Evolutionary conservation across 2,888 invertebrate genomes (phyloP).

Genomic region (Zele albiditarsus): DNA sequence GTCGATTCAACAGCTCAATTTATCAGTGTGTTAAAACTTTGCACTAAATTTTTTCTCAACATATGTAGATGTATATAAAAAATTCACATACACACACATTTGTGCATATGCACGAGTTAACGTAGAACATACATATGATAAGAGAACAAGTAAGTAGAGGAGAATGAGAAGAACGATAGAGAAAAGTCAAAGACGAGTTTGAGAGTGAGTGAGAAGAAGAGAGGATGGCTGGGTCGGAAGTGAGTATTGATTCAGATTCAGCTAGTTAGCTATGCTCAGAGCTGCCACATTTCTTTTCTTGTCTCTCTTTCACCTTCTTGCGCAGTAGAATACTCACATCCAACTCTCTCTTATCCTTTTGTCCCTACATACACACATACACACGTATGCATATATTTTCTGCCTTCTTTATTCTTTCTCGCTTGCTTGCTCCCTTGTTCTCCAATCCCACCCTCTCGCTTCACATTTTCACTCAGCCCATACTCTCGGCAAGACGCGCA

Average conservation of each 20-base stretch:
- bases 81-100: too few species aligned
- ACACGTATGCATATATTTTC: constrained; percentile 12
- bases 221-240: constrained; percentile 61
- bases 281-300: constrained; percentile 53
- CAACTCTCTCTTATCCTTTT: constrained; percentile 34
- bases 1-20: too few species aligned
- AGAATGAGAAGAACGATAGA: constrained; percentile 3
- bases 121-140: too few species aligned
- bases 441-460: constrained; percentile 34
- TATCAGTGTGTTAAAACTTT: too few species aligned
- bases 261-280: constrained; percentile 69
- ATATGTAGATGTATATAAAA: too few species aligned
- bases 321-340: constrained; percentile 31
- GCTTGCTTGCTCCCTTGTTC: constrained; percentile 34
- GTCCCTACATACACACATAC: neutral
- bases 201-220: constrained; percentile 30
- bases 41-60: too few species aligned
- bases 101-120: too few species aligned
- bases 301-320: constrained; percentile 44
- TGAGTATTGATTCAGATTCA: constrained; percentile 70
- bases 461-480: constrained; percentile 20
- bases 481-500: constrained; percentile 35
- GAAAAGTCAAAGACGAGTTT: constrained; percentile 26
- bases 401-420: constrained; percentile 47
- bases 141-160: constrained; percentile 9